Evolutionary conservation across 1,140 invertebrate species (phyloP).

Genomic region (Homalodisca vitripennis): DNA sequence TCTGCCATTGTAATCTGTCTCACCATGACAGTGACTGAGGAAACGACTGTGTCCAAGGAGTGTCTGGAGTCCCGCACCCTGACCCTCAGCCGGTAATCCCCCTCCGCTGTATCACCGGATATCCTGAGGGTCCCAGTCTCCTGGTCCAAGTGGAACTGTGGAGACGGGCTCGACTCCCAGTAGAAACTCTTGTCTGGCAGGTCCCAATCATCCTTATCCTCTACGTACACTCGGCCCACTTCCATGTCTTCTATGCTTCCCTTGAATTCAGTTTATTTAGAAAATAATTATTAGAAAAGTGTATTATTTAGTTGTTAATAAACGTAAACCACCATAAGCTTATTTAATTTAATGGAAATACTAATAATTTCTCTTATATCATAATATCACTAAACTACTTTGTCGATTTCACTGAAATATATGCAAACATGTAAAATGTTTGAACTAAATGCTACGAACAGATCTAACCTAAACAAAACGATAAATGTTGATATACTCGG

Average conservation of each 20-base stretch:
- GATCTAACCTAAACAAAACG: no score
- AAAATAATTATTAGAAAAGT: not conserved
- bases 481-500: no score
- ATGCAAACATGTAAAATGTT: not conserved
- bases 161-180: constrained; percentile 78
- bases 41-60: no score
- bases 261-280: no score
- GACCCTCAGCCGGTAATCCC: constrained; percentile 80
- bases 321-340: not conserved
- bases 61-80: constrained; percentile 85
- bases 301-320: not conserved
- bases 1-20: no score
- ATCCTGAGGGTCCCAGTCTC: constrained; percentile 93
- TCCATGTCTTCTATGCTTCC: constrained; percentile 86
- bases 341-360: not conserved
- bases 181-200: constrained; percentile 94
- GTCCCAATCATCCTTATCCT: constrained; percentile 97
- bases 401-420: not conserved
- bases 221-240: constrained; percentile 92
- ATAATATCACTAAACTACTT: not conserved
- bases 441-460: no score
- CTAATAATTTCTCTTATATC: not conserved
- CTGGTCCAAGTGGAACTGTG: constrained; percentile 81
- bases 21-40: no score
- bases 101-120: constrained; percentile 84